Base-by-base conservation (phyloP, 2,888 invertebrate genomes). In the Acheta domesticus region DNA sequence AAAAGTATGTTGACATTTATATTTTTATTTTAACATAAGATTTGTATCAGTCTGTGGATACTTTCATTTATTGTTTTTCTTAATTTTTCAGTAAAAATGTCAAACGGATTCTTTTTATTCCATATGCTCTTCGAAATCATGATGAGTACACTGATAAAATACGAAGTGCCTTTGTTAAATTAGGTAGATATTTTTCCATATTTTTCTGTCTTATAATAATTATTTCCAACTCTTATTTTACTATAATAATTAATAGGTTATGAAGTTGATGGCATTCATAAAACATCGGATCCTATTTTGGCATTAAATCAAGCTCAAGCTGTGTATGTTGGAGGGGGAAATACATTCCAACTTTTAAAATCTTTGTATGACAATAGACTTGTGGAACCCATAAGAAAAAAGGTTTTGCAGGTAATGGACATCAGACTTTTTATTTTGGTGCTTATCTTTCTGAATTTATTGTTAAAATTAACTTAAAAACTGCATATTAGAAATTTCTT, bases 251-350 rank as follows among this genome's bases (percentile, higher is more conserved):
- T 21, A 48, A n/a, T n/a, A 88, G 89, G 91, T 48, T 91, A 90
- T 84, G 85, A 88, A 80, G 89, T 94, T 2, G 89, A 89, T 81
- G 91, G 94, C 14, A 88, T 94, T 76, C 94, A 95, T 85, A 84
- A 84, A 81, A 83, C 83, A 1, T 81, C 87, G 12, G 88, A 92
- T 85, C 90, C 91, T 20, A 36, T 36, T 36, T 36, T 87, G 79
- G 92, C 92, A 23, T 87, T 94, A 0, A 86, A 88, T 78, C 85
- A 87, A 36, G 91, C 93, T 0, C 88, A 93, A 86, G 92, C 93
- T 49, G 90, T 95, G 83, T 94, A 93, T 86, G 87, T 95, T 62
- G 95, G 94, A 12, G 95, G 95, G 77, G 95, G 95, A 76, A 95
- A 95, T 85, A 94, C 94, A 36, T 95, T 95, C 86, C 88, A 91